phyloP scores from a whole-genome alignment of 1,140 invertebrate genomes.

The Zaprionus nigranus region DNA sequence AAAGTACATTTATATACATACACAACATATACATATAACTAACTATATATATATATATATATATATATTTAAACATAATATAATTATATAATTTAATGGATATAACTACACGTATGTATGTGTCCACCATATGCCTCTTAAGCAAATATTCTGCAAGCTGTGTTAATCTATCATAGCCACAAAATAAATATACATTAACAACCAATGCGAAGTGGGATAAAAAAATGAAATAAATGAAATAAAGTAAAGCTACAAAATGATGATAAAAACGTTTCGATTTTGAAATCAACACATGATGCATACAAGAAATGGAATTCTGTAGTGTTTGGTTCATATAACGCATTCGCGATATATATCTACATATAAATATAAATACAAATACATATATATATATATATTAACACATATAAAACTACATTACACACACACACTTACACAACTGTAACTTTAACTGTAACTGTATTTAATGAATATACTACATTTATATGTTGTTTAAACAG shows the following conservation, averaged over 20 bases:
- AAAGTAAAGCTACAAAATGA: neutral
- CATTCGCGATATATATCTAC: conserved; percentile 47
- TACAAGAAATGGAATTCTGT: conserved; percentile 34
- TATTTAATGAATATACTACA: conserved; percentile 29
- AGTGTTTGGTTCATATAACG: conserved; percentile 40
- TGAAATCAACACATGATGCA: conserved; percentile 10
- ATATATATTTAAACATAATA: conserved; percentile 33
- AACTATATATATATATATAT: conserved; percentile 24
- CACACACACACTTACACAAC: conserved; percentile 12
- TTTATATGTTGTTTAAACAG: conserved; percentile 41
- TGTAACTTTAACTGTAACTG: conserved; percentile 31
- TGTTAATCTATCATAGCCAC: conserved; percentile 35
- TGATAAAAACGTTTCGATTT: conserved; percentile 19
- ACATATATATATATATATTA: conserved; percentile 16
- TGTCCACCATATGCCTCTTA: conserved; percentile 35
- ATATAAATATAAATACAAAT: conserved; percentile 47
- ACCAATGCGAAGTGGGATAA: neutral
- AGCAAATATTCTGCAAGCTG: conserved; percentile 43
- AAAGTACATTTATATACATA: conserved; percentile 33
- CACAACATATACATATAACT: conserved; percentile 39
- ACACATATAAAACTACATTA: conserved; percentile 1
- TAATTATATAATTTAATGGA: conserved; percentile 23
- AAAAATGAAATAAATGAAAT: conserved; percentile 17
- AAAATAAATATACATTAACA: conserved; percentile 16
- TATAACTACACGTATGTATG: conserved; percentile 13